These are phyloP conservation scores for Melanostoma mellinum DNA, from an alignment of 2,888 invertebrate species.

Conservation along the genomic window DNA sequence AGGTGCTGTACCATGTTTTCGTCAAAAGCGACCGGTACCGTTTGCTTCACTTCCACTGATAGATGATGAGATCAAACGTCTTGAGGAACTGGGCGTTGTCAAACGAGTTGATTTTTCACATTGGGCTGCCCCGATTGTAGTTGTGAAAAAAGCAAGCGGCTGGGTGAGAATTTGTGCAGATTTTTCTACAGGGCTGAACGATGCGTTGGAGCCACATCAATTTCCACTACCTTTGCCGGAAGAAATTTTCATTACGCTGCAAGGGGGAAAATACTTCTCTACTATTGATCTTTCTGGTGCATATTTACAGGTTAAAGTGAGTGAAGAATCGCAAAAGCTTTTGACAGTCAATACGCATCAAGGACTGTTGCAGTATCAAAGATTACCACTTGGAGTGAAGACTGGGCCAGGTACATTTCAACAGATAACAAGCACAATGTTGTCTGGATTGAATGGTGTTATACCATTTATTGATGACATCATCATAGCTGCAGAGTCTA, in stretches of 20 bases:
- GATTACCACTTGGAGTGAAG: conserved; percentile 59
- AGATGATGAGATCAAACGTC: conserved; percentile 52
- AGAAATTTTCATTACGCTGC: conserved; percentile 37
- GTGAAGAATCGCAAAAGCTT: conserved; percentile 53
- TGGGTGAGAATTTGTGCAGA: conserved; percentile 68
- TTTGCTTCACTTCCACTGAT: conserved; percentile 62
- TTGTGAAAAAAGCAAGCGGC: conserved; percentile 43
- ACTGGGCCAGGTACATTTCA: conserved; percentile 58
- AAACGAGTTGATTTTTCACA: conserved; percentile 61
- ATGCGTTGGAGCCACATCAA: conserved; percentile 60
- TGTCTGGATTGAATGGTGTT: background rate
- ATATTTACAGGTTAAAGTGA: conserved; percentile 20
- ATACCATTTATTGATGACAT: conserved; percentile 15
- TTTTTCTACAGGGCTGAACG: conserved; percentile 61
- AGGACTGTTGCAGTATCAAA: conserved; percentile 46
- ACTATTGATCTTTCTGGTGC: conserved; percentile 55
- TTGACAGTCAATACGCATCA: background rate
- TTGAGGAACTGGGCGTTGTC: conserved; percentile 65
- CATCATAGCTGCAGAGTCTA: too few relatives aligned
- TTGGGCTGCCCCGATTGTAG: conserved; percentile 72
- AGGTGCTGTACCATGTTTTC: conserved; percentile 50
- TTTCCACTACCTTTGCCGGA: conserved; percentile 34
- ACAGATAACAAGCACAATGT: conserved; percentile 28
- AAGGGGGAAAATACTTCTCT: conserved; percentile 16
- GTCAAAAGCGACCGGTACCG: conserved; percentile 69